Base-by-base conservation (phyloP, 2,113 vertebrate genomes). In the Trichomycterus rosablanca region DNA sequence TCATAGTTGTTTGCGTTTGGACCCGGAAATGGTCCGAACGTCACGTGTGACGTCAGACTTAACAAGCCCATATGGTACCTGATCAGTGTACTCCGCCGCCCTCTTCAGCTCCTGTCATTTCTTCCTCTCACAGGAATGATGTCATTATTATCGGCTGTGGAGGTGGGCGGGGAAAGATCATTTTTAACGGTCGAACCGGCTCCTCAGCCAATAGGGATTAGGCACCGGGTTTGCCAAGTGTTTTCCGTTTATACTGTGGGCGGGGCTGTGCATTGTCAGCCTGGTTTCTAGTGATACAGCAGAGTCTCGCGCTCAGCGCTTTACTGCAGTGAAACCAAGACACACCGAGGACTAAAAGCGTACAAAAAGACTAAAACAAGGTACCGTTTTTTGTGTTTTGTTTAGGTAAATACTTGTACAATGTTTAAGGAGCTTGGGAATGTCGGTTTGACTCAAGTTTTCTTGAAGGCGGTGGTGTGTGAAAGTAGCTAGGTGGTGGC, bases 201-300 rank as follows among this genome's bases (percentile, higher is more conserved):
- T 62, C 53, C 57, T 72, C 39, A 51, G 15, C 66, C 71, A 67
- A 63, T 67, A 34, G 48, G 43, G 28, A 61, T 52, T 55, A 40
- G 35, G 56, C 39, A 49, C 18, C 34, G 26, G 15, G n/a, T 37
- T 57, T 53, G 39, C 51, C 53, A 20, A 45, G n/a, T 49, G 22
- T 46, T 54, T 51, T 67, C 35, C 37, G 12, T 72, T 14, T 11
- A 32, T 51, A 37, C 11, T 24, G 78, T 79, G 80, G 82, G 81
- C 75, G 82, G 78, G 52, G 72, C 76, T 46, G 65, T 45, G 20
- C 66, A 59, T 59, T 72, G 72, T 65, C 79, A 80, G 69, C 66
- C 61, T 74, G 51, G 79, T 60, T 79, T 70, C 75, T 74, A 42
- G 70, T 79, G 59, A 63, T 30, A 73, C 67, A 63, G 74, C 77